These are phyloP conservation scores for Nothoprocta perdicaria DNA, from an alignment of 2,113 vertebrate genomes.

Conservation along the genomic window DNA sequence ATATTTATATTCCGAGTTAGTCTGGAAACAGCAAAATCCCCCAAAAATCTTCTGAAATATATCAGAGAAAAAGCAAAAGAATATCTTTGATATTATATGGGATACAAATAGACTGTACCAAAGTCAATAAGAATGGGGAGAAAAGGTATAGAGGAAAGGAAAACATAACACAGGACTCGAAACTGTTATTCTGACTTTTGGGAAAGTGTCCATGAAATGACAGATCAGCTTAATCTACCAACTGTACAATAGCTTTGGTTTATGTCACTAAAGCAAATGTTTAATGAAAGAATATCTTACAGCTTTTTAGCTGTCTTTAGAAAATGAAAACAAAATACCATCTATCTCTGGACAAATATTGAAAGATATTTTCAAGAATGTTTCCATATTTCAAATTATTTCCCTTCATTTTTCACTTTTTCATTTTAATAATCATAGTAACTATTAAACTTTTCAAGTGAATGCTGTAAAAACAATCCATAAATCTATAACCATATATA, in stretches of 20 bases:
- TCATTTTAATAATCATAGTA: not conserved
- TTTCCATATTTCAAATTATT: not conserved
- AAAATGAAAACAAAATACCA: not conserved
- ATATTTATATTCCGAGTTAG: not conserved
- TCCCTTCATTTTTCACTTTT: not conserved
- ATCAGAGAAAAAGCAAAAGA: not conserved
- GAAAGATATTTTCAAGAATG: not conserved
- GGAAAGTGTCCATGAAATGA: not conserved
- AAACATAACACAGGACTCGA: not conserved
- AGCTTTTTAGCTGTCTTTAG: not conserved
- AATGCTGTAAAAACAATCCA: not conserved
- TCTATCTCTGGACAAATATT: not conserved
- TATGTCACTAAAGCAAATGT: not conserved
- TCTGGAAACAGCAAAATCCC: not conserved
- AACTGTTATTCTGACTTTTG: not conserved
- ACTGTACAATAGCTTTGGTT: not conserved
- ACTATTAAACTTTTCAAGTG: not conserved
- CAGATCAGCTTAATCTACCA: not conserved
- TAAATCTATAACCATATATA: not conserved
- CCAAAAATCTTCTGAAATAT: not conserved
- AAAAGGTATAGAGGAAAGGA: not conserved
- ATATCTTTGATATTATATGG: not conserved
- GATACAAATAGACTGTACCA: not conserved
- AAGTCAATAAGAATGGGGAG: not conserved
- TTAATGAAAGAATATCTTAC: not conserved